Percentiles rank a stretch among this genome's conserved stretches.
phyloP scores from a whole-genome alignment of 1,140 invertebrate species.

The Diorhabda elongata region DNA sequence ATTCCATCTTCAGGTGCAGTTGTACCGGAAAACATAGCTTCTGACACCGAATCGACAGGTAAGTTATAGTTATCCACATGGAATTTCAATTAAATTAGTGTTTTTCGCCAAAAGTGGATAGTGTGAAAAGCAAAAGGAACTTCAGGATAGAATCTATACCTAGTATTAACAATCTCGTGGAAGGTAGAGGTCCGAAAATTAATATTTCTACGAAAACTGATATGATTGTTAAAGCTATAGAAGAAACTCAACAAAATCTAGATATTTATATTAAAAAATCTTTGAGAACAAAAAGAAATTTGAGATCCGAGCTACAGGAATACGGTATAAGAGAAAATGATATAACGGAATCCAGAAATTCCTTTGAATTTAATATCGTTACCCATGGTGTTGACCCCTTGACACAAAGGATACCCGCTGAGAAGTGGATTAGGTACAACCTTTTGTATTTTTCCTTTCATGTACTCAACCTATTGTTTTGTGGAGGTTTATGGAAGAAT shows the following conservation, averaged over 20 bases:
- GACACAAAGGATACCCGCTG: conserved; percentile 47
- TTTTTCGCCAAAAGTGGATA: too few species aligned
- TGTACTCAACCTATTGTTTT: neutral
- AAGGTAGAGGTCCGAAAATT: conserved; percentile 32
- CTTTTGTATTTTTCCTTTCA: neutral
- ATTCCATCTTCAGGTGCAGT: neutral
- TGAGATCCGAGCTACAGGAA: conserved; percentile 46
- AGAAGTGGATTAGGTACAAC: conserved; percentile 47
- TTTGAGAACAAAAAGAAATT: conserved; percentile 30
- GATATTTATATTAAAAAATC: conserved; percentile 31
- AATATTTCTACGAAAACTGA: conserved; percentile 39
- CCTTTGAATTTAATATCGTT: conserved; percentile 46
- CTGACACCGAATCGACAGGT: too few species aligned
- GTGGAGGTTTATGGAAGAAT: conserved; percentile 42
- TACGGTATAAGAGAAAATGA: conserved; percentile 36
- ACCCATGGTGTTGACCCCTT: conserved; percentile 40
- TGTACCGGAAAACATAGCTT: too few species aligned
- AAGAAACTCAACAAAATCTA: conserved; percentile 32
- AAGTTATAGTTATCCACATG: too few species aligned
- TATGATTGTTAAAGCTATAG: conserved; percentile 37
- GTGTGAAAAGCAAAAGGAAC: too few species aligned
- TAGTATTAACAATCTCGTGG: conserved; percentile 23
- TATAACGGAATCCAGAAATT: conserved; percentile 34
- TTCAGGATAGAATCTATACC: conserved; percentile 22
- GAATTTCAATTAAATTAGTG: too few species aligned